Conservation (phyloP, 2,797 vertebrate species). For the Scleropages formosus region DNA sequence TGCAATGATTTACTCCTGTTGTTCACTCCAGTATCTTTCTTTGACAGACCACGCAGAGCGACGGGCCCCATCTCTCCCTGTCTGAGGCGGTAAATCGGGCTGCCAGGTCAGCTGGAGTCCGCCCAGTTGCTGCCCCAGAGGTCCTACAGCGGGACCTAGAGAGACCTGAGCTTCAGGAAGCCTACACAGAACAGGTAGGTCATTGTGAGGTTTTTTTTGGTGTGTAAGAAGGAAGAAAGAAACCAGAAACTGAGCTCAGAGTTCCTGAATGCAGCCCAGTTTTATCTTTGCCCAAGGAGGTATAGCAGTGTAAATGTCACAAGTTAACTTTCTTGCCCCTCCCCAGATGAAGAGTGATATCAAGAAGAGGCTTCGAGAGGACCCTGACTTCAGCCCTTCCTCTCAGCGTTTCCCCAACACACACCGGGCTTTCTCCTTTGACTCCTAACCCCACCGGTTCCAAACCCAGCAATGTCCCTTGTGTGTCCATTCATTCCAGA, state of each 20-base stretch:
- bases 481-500: constrained; percentile 4
- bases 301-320: not conserved
- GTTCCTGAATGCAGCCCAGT: no score
- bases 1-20: not conserved
- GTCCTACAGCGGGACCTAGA: constrained; percentile 81
- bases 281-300: no score
- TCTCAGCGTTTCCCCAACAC: constrained; percentile 81
- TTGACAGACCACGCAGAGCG: constrained; percentile 78
- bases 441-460: constrained; percentile 61
- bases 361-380: constrained; percentile 81
- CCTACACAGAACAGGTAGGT: constrained; percentile 77
- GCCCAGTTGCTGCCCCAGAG: constrained; percentile 76
- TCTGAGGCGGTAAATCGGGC: constrained; percentile 86
- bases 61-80: constrained; percentile 80
- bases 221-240: no score
- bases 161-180: constrained; percentile 76
- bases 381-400: constrained; percentile 76
- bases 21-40: not conserved
- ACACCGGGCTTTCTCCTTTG: constrained; percentile 80
- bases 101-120: constrained; percentile 77
- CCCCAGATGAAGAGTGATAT: constrained; percentile 82
- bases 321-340: not conserved
- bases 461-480: not conserved
- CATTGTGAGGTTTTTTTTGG: no score
- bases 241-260: no score